A percentile compares a stretch with the other conserved stretches of the same genome.
phyloP scores from a whole-genome alignment of 2,113 vertebrate genomes.

The Carassius auratus region DNA sequence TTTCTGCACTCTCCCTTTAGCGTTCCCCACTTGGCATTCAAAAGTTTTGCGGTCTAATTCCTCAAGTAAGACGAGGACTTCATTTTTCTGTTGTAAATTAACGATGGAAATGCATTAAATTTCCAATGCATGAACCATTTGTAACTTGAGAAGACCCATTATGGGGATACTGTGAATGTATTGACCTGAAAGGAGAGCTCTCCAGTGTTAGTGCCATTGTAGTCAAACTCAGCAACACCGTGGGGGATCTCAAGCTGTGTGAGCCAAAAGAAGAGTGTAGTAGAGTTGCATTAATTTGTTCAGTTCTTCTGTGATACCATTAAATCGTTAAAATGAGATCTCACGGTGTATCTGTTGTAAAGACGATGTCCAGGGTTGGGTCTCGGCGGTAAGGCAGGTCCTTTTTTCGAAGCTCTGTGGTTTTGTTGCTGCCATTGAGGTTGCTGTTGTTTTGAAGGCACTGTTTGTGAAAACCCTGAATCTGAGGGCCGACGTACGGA shows the following conservation, averaged over 20 bases:
- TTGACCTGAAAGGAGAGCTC: conserved; percentile 83
- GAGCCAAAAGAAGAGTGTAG: neutral
- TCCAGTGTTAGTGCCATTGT: conserved; percentile 72
- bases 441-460: conserved; percentile 34
- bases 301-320: neutral
- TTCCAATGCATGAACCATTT: neutral
- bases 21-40: conserved; percentile 79
- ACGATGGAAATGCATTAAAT: neutral
- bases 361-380: conserved; percentile 91
- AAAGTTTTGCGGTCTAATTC: conserved; percentile 75
- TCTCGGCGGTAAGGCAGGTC: conserved; percentile 87
- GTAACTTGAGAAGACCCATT: neutral
- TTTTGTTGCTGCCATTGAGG: conserved; percentile 68
- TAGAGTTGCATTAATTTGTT: neutral
- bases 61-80: conserved; percentile 77
- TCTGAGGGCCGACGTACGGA: conserved; percentile 62
- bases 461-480: conserved; percentile 47
- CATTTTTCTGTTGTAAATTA: conserved; percentile 72
- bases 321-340: conserved; percentile 39
- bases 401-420: conserved; percentile 74
- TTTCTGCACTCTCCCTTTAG: conserved; percentile 70
- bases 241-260: conserved; percentile 83
- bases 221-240: conserved; percentile 78
- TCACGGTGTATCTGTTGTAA: conserved; percentile 93
- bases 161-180: neutral